Base-by-base conservation (phyloP, 2,113 vertebrate species). In the Hipposideros armiger region DNA sequence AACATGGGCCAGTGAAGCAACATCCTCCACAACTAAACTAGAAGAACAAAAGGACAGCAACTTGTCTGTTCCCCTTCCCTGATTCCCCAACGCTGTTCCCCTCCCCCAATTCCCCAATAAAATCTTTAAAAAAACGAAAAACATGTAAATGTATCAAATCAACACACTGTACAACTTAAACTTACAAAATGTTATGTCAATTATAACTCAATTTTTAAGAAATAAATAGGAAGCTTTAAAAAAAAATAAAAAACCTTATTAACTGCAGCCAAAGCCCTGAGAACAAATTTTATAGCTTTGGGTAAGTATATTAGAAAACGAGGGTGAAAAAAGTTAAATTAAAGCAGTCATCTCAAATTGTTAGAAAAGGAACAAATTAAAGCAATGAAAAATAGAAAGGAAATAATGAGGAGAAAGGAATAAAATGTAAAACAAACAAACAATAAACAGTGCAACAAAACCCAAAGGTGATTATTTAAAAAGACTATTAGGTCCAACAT, bases 341-440 rank as follows among this genome's bases (percentile, higher is more conserved):
- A 45, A 54, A 83, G 52, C 52, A 87, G 42, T 66, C 58, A 72
- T 70, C 42, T 85, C 62, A 83, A 82, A 87, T 11, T 54, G 14
- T 80, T 67, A 56, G 67, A 72, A 64, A 64, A 32, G 72, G 15
- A 87, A 70, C 32, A 93, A 72, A 82, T 52, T 66, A 83, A 47
- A 73, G 2, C 26, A 22, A 13, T 58, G 19, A n/a, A 80, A 80
- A 47, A 32, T 11, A 90, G 45, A 77, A 80, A 94, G 28, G 32
- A 83, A 77, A 72, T 32, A 32, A 83, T 56, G 30, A 72, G 11
- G 30, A 72, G 10, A 85, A 80, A 88, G 26, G 16, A 87, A 76
- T 88, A 74, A 74, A 89, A 62, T 17, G 45, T 56, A 85, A 93
- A 90, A 69, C 28, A 74, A 67, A 69, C 30, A 81, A 67, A 69